Percentiles rank a stretch among this genome's conserved stretches.
phyloP scores from a whole-genome alignment of 1,140 invertebrate genomes.

The Palaemon carinicauda region DNA sequence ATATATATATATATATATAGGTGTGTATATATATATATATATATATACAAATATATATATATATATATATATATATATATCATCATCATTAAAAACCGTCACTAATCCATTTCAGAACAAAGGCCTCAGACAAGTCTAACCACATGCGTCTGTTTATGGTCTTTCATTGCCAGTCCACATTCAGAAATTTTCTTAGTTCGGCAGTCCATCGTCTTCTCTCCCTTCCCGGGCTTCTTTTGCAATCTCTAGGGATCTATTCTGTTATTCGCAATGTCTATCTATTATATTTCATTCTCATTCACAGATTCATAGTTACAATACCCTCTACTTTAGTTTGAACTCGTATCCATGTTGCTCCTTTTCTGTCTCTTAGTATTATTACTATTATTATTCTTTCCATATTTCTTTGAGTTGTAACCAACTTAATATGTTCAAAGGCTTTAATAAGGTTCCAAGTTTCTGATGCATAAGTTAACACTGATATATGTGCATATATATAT shows the following conservation, averaged over 20 bases:
- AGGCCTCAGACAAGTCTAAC: no score
- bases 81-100: neutral
- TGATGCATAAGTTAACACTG: neutral
- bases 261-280: no score
- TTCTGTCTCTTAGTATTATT: no score
- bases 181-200: neutral
- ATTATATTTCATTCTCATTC: no score
- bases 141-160: neutral
- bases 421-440: neutral
- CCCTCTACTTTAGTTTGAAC: neutral
- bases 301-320: no score
- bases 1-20: conserved; percentile 11
- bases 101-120: no score
- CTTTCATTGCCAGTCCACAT: neutral
- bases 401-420: no score
- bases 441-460: neutral
- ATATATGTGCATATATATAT: neutral
- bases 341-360: neutral
- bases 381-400: no score
- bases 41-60: conserved; percentile 16
- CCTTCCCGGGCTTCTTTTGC: no score
- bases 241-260: no score
- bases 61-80: neutral
- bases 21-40: conserved; percentile 7
- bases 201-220: no score